A percentile compares a stretch with the other conserved stretches of the same genome.
These are phyloP conservation scores for Tupaia chinensis DNA, from an alignment of 2,113 vertebrate genomes.

Conservation along the genomic window DNA sequence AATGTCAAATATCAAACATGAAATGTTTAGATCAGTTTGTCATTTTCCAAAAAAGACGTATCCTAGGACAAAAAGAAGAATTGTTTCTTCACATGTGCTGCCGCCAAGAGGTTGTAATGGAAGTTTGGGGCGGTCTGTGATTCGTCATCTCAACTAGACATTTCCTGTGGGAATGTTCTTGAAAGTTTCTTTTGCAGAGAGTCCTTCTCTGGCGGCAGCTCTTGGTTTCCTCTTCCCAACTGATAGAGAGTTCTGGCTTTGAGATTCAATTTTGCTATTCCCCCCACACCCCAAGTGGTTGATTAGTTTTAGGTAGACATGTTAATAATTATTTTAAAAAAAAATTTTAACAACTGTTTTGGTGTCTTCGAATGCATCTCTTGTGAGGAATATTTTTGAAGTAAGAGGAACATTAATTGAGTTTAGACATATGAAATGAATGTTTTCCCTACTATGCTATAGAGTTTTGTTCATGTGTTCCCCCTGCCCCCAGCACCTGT, in stretches of 20 bases:
- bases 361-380: background rate
- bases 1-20: conserved; percentile 67
- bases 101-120: conserved; percentile 27
- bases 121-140: conserved; percentile 67
- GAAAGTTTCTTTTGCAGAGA: background rate
- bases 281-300: background rate
- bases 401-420: background rate
- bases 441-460: background rate
- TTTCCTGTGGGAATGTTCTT: conserved; percentile 80
- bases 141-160: conserved; percentile 73
- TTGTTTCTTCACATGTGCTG: conserved; percentile 48
- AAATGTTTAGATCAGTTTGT: conserved; percentile 64
- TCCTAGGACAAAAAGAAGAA: conserved; percentile 2
- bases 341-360: background rate
- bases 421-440: background rate
- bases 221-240: background rate
- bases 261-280: background rate
- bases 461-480: background rate
- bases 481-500: background rate
- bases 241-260: conserved; percentile 11
- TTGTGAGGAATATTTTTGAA: background rate
- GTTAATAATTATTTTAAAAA: background rate
- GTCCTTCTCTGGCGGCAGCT: background rate
- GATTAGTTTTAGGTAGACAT: background rate
- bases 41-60: conserved; percentile 63